Percentiles rank a stretch among this genome's conserved stretches.
Conservation (phyloP, 2,113 vertebrate genomes). For the Excalfactoria chinensis region DNA sequence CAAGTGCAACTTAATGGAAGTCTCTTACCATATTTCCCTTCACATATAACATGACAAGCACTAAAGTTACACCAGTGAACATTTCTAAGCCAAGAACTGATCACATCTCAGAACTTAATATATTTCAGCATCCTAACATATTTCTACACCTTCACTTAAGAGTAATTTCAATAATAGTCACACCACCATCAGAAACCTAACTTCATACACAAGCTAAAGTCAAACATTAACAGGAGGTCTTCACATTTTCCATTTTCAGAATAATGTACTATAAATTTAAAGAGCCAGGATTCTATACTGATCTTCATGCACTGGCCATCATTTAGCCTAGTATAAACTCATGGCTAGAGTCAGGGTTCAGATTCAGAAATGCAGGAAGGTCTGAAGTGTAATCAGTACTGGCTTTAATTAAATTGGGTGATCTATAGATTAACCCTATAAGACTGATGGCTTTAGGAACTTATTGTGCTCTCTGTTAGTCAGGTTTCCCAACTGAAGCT, state of each 20-base stretch:
- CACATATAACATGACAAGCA: rapidly evolving
- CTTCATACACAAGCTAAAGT: neutral
- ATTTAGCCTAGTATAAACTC: neutral
- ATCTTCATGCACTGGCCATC: neutral
- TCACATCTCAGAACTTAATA: neutral
- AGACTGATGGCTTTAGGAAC: neutral
- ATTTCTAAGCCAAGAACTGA: neutral
- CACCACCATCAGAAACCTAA: neutral
- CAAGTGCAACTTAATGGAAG: neutral
- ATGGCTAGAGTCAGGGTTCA: neutral
- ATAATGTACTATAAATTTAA: neutral
- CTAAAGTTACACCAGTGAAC: neutral
- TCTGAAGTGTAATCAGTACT: neutral
- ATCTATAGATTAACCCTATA: neutral
- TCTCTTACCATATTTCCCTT: neutral
- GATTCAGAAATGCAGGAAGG: neutral
- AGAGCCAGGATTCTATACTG: neutral
- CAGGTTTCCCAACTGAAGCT: neutral
- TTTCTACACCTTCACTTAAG: neutral
- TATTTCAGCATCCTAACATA: neutral
- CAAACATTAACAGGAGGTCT: neutral
- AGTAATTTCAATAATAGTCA: neutral
- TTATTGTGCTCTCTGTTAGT: neutral
- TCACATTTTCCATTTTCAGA: neutral
- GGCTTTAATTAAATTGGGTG: neutral